Conservation (phyloP, 92 coral and sea anemone genomes). For the Porites rus region DNA sequence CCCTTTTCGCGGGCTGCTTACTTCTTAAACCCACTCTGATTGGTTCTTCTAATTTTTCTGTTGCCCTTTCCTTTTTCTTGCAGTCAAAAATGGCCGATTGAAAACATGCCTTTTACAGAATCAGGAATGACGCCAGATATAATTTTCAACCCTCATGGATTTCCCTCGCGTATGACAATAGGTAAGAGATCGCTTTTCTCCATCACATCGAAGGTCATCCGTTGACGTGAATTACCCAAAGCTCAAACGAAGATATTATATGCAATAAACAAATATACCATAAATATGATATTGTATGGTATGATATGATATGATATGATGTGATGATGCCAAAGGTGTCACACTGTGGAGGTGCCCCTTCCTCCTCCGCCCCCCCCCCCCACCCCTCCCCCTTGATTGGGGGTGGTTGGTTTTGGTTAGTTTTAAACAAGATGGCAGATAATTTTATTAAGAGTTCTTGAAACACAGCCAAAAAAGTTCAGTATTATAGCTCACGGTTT, state of each 20-base stretch:
- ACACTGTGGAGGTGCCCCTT: too few species aligned
- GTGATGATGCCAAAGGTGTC: too few species aligned
- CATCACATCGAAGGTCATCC: neutral
- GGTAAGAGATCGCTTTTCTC: conserved; percentile 59
- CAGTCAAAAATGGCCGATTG: conserved; percentile 99
- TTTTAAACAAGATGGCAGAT: too few species aligned
- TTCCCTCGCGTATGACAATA: conserved; percentile 99
- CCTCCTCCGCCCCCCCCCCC: too few species aligned
- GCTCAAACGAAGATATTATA: neutral
- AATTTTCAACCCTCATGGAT: conserved; percentile 97
- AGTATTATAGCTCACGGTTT: too few species aligned
- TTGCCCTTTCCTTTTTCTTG: conserved; percentile 2
- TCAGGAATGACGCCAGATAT: conserved; percentile 99
- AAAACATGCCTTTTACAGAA: conserved; percentile 97
- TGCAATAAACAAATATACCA: neutral
- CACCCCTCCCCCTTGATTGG: too few species aligned
- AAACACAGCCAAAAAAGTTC: too few species aligned
- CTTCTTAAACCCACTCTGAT: neutral
- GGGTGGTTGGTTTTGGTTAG: too few species aligned
- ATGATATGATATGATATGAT: too few species aligned
- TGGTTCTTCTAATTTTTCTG: neutral
- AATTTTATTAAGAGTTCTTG: too few species aligned
- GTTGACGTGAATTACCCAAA: neutral
- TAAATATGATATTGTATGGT: too few species aligned
- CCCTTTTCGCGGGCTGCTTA: neutral